Conservation (phyloP, 2,888 invertebrate species). For the Heliconius erato region DNA sequence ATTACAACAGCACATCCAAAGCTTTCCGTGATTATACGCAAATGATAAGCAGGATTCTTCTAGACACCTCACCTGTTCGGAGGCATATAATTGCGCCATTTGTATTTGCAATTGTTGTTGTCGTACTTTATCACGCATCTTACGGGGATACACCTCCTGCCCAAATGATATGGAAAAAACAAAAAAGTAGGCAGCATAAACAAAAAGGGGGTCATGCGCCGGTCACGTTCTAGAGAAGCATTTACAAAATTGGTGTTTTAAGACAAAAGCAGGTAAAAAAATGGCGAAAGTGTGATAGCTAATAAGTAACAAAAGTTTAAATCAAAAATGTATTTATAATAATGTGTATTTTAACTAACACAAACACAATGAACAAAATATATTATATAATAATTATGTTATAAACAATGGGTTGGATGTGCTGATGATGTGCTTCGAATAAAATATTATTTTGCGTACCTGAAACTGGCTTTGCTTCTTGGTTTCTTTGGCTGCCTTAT, state of each 20-base stretch:
- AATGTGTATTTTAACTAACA: slow-evolving; percentile 75
- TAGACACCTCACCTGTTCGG: slow-evolving; percentile 84
- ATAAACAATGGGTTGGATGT: slow-evolving; percentile 79
- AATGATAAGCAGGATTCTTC: slow-evolving; percentile 80
- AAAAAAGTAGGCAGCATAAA: slow-evolving; percentile 85
- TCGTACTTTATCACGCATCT: slow-evolving; percentile 92
- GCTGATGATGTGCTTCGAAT: slow-evolving; percentile 65
- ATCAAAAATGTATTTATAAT: slow-evolving; percentile 61
- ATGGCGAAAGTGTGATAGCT: slow-evolving; percentile 63
- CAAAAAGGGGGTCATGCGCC: slow-evolving; percentile 83
- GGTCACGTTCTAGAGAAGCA: slow-evolving; percentile 74
- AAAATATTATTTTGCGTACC: slow-evolving; percentile 73
- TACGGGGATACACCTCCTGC: slow-evolving; percentile 93
- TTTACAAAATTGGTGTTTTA: slow-evolving; percentile 58
- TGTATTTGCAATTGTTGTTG: slow-evolving; percentile 88
- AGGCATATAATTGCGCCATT: slow-evolving; percentile 86
- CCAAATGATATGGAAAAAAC: slow-evolving; percentile 86
- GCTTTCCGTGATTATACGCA: slow-evolving; percentile 69
- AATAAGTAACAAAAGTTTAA: slow-evolving; percentile 64
- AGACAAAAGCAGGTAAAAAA: slow-evolving; percentile 63
- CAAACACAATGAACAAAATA: slow-evolving; percentile 75
- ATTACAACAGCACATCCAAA: slow-evolving; percentile 85
- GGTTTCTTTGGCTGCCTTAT: slow-evolving; percentile 85
- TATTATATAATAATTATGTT: slow-evolving; percentile 56
- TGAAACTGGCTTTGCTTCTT: slow-evolving; percentile 89